These are phyloP conservation scores for Lasioglossum malachurum DNA, from an alignment of 2,888 invertebrate genomes.

Conservation along the genomic window DNA sequence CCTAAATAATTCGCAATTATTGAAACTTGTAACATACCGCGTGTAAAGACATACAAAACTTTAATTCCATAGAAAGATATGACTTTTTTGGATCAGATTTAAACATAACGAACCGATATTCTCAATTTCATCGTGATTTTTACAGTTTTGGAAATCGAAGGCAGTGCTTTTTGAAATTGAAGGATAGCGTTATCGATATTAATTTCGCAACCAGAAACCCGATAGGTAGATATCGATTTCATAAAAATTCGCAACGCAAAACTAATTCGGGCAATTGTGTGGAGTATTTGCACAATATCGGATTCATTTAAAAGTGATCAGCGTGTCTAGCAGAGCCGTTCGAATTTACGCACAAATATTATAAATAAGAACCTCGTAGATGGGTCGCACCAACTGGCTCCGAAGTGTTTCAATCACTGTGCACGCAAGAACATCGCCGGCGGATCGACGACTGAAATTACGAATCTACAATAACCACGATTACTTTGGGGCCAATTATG, in stretches of 20 bases:
- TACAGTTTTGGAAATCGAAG: neutral
- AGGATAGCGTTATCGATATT: neutral
- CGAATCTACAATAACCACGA: neutral
- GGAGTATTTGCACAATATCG: neutral
- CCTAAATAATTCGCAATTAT: neutral
- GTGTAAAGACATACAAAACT: neutral
- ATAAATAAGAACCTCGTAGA: conserved; percentile 3
- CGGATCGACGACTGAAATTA: conserved; percentile 1
- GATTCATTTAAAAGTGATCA: neutral
- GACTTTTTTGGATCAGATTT: too few species aligned
- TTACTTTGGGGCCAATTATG: conserved; percentile 43
- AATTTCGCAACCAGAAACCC: neutral
- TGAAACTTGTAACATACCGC: neutral
- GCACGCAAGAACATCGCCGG: neutral
- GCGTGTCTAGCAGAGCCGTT: neutral
- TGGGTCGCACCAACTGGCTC: neutral
- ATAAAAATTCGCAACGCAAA: neutral
- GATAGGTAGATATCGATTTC: too few species aligned
- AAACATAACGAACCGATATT: neutral
- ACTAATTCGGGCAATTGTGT: too few species aligned
- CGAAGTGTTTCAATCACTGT: neutral
- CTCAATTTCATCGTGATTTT: neutral
- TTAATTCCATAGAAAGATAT: neutral
- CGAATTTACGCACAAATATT: neutral
- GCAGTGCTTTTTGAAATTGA: neutral